phyloP scores from a whole-genome alignment of 2,113 vertebrate species.

The Pygoscelis adeliae region DNA sequence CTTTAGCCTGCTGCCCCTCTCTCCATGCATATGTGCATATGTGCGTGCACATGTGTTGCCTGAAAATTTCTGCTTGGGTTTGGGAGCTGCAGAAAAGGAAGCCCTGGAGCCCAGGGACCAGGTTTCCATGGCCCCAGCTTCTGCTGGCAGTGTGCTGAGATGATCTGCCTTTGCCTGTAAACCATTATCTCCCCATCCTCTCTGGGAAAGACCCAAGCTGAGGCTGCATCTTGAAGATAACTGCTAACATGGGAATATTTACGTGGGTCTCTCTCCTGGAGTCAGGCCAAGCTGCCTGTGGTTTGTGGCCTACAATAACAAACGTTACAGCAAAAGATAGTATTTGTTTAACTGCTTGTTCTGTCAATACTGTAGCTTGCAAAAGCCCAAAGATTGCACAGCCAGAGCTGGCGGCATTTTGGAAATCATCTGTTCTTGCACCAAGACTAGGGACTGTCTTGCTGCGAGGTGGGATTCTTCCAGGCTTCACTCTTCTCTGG shows the following conservation, averaged over 20 bases:
- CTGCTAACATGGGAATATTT: slow-evolving; percentile 10
- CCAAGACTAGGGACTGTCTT: neutral
- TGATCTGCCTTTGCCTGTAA: neutral
- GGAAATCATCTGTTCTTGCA: neutral
- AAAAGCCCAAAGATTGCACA: slow-evolving; percentile 17
- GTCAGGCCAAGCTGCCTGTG: slow-evolving; percentile 37
- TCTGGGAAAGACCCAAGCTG: neutral
- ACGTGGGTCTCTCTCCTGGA: slow-evolving; percentile 21
- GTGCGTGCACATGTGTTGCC: neutral
- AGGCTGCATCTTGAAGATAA: slow-evolving; percentile 25
- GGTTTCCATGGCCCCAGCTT: neutral
- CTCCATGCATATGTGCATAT: too few relatives aligned
- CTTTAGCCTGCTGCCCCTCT: neutral
- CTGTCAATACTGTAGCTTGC: slow-evolving; percentile 45
- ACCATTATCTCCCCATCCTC: neutral
- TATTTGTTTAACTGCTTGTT: slow-evolving; percentile 49
- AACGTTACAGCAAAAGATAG: slow-evolving; percentile 8
- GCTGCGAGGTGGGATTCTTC: neutral
- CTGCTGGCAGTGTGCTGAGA: neutral
- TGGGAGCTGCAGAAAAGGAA: neutral
- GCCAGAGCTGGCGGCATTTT: neutral
- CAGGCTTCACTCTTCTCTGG: neutral
- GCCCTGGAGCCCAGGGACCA: neutral
- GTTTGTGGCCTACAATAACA: slow-evolving; percentile 46
- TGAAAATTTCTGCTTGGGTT: neutral